Evolutionary conservation across 2,888 invertebrate genomes (phyloP).

Genomic region (Chaetogeoica ovagalla): DNA sequence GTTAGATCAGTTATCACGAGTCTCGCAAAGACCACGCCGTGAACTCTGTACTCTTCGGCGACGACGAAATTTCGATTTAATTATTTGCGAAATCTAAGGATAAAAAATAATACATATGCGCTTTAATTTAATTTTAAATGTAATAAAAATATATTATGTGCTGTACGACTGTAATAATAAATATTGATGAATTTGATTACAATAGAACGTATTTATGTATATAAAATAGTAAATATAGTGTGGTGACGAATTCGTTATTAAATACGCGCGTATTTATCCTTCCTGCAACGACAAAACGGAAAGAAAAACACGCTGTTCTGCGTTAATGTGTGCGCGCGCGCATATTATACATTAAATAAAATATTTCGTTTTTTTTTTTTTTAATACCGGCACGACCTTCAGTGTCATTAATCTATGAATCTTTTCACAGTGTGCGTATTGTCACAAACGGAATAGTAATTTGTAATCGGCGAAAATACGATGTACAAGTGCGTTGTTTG

Average conservation of each 20-base stretch:
- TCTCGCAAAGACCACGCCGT: not conserved
- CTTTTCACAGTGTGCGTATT: not conserved
- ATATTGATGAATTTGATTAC: not conserved
- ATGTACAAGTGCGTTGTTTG: slow-evolving; percentile 5
- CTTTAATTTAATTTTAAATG: not conserved
- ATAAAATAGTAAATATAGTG: not conserved
- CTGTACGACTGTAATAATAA: not conserved
- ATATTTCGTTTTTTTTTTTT: slow-evolving; percentile 29
- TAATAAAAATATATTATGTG: not conserved
- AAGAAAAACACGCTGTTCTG: not conserved
- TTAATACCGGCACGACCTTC: slow-evolving; percentile 26
- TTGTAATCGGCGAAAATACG: slow-evolving; percentile 5
- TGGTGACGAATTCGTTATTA: slow-evolving; percentile 20
- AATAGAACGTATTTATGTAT: not conserved
- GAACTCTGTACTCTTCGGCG: too few relatives aligned
- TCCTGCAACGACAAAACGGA: not conserved
- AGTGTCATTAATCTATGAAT: slow-evolving; percentile 29
- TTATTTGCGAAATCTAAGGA: not conserved
- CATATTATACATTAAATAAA: not conserved
- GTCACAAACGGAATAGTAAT: slow-evolving; percentile 40
- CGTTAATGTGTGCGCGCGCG: not conserved
- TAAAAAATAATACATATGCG: not conserved
- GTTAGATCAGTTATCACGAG: not conserved
- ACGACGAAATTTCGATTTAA: not conserved
- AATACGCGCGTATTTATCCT: not conserved